Conservation (phyloP, 2,797 vertebrate genomes). For the Kryptolebias ocellatus region DNA sequence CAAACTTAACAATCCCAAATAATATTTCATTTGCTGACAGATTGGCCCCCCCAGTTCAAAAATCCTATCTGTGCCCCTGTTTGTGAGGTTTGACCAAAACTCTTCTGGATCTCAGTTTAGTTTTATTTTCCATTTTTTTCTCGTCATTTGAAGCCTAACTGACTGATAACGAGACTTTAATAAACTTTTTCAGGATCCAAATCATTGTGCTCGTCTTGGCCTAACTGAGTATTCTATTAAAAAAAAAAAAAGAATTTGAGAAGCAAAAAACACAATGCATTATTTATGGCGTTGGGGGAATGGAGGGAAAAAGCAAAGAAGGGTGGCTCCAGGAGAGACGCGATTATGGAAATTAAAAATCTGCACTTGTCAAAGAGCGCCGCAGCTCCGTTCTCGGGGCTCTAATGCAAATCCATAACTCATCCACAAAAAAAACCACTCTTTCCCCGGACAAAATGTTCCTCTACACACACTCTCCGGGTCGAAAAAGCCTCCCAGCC, state of each 20-base stretch:
- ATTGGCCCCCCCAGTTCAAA: no score
- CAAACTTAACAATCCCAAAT: no score
- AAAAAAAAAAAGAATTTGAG: not conserved
- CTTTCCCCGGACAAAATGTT: conserved; percentile 61
- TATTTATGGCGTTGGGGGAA: not conserved
- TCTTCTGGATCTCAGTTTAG: no score
- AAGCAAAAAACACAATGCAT: not conserved
- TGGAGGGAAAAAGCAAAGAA: not conserved
- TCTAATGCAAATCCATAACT: conserved; percentile 50
- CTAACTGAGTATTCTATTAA: no score
- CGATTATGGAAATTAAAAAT: conserved; percentile 11
- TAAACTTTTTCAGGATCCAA: no score
- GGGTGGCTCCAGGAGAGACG: not conserved
- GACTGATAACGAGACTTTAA: no score
- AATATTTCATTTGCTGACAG: no score
- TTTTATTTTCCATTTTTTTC: no score
- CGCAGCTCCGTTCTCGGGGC: conserved; percentile 18
- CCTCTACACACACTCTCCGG: conserved; percentile 30
- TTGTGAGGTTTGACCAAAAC: no score
- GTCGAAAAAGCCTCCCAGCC: conserved; percentile 26
- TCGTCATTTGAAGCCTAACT: no score
- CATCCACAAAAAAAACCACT: not conserved
- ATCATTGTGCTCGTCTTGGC: no score
- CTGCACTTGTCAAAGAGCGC: conserved; percentile 35
- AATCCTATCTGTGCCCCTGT: no score